These are phyloP conservation scores for Choreutis nemorana DNA, from an alignment of 2,888 invertebrate genomes.

Conservation along the genomic window DNA sequence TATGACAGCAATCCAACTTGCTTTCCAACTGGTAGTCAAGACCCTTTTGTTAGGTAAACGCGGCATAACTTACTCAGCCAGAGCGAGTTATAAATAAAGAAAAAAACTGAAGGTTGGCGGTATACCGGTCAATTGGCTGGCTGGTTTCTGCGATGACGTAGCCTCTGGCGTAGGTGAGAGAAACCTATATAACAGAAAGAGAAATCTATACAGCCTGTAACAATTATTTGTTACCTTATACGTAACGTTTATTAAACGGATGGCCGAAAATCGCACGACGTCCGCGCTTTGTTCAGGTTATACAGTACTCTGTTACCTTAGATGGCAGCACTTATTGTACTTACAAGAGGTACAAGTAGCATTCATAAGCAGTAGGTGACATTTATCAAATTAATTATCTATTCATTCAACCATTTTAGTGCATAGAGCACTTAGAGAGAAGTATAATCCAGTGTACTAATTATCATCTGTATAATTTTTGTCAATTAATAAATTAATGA, in stretches of 20 bases:
- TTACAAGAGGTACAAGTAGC: no score
- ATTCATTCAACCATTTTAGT: no score
- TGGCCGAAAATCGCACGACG: slow-evolving; percentile 55
- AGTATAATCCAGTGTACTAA: no score
- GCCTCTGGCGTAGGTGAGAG: slow-evolving; percentile 31
- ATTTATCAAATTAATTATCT: no score
- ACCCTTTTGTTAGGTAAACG: no score
- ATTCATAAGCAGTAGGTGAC: slow-evolving; percentile 17
- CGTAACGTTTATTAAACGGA: slow-evolving; percentile 47
- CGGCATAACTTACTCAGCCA: slow-evolving; percentile 54
- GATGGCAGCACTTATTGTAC: slow-evolving; percentile 23
- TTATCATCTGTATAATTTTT: no score
- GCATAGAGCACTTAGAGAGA: no score
- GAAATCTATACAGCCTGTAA: slow-evolving; percentile 32
- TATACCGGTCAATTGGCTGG: slow-evolving; percentile 66
- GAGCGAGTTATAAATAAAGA: slow-evolving; percentile 64
- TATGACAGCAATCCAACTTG: no score
- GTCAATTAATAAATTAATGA: no score
- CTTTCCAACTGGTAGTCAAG: neutral
- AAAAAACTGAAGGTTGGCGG: slow-evolving; percentile 65
- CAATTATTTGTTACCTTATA: slow-evolving; percentile 58
- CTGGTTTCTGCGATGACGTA: slow-evolving; percentile 64
- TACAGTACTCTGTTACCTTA: slow-evolving; percentile 25
- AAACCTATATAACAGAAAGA: slow-evolving; percentile 21
- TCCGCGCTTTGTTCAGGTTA: slow-evolving; percentile 48